Evolutionary conservation across 2,797 vertebrate genomes (phyloP).

Genomic region (Hyperoplus lanceolatus): DNA sequence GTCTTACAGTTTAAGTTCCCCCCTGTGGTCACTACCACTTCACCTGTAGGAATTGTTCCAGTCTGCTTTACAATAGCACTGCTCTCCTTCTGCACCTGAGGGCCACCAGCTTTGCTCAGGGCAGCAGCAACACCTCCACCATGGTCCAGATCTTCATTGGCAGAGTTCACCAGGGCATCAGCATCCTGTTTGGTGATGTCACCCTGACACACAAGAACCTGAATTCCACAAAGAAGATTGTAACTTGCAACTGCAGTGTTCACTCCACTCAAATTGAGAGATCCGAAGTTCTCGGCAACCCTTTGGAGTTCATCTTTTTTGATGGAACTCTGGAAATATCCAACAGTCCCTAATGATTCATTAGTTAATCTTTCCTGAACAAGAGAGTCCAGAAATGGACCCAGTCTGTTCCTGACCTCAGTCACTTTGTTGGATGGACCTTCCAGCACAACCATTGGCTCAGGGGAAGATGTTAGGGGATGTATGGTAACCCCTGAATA

Average conservation of each 20-base stretch:
- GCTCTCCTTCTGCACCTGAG: conserved; percentile 66
- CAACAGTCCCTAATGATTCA: conserved; percentile 58
- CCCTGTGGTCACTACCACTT: conserved; percentile 57
- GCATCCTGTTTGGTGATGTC: conserved; percentile 72
- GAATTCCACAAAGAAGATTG: conserved; percentile 40
- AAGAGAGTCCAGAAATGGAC: conserved; percentile 56
- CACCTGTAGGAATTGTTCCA: conserved; percentile 55
- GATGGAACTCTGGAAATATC: conserved; percentile 57
- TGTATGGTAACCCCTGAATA: conserved; percentile 50
- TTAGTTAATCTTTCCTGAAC: conserved; percentile 51
- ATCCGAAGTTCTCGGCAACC: not conserved
- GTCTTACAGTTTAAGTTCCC: conserved; percentile 67
- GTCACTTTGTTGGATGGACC: conserved; percentile 57
- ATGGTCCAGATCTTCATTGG: conserved; percentile 69
- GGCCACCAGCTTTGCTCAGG: conserved; percentile 68
- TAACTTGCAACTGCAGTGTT: conserved; percentile 32
- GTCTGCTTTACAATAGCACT: not conserved
- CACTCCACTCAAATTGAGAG: not conserved
- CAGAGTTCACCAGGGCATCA: conserved; percentile 76
- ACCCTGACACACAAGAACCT: conserved; percentile 64
- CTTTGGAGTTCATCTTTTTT: conserved; percentile 43
- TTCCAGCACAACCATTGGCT: conserved; percentile 43
- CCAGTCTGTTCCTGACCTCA: conserved; percentile 39
- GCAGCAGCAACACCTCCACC: conserved; percentile 69
- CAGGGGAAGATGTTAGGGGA: conserved; percentile 20